Conservation (phyloP, 2,888 invertebrate genomes). For the Amiota mariae region DNA sequence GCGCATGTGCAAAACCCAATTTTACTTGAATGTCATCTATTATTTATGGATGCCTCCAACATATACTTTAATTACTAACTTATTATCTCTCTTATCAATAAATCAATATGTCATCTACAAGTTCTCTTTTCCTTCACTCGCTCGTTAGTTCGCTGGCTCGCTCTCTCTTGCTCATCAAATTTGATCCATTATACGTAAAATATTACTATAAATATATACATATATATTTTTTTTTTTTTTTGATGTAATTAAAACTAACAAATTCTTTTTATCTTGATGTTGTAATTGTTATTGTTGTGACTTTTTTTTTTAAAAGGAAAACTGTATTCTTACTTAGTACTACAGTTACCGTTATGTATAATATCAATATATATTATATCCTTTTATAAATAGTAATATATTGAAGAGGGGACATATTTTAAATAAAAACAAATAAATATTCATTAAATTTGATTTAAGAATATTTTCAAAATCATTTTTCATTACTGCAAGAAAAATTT, state of each 20-base stretch:
- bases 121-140: not conserved
- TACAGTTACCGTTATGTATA: no score
- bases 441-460: not conserved
- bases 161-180: not conserved
- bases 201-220: not conserved
- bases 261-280: not conserved
- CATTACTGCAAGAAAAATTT: not conserved
- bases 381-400: no score
- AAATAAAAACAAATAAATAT: constrained; percentile 39
- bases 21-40: no score
- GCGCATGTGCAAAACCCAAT: no score
- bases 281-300: not conserved
- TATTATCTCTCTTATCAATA: no score
- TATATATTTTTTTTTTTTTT: not conserved
- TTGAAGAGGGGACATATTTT: constrained; percentile 66
- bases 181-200: no score
- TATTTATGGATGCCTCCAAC: no score
- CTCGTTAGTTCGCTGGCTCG: not conserved
- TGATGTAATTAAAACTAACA: not conserved
- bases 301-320: not conserved
- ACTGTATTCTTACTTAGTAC: no score
- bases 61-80: no score
- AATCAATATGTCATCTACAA: not conserved
- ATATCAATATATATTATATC: no score
- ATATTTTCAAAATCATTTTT: constrained; percentile 39